phyloP scores from a whole-genome alignment of 2,888 invertebrate genomes.

The Ametastegia equiseti region DNA sequence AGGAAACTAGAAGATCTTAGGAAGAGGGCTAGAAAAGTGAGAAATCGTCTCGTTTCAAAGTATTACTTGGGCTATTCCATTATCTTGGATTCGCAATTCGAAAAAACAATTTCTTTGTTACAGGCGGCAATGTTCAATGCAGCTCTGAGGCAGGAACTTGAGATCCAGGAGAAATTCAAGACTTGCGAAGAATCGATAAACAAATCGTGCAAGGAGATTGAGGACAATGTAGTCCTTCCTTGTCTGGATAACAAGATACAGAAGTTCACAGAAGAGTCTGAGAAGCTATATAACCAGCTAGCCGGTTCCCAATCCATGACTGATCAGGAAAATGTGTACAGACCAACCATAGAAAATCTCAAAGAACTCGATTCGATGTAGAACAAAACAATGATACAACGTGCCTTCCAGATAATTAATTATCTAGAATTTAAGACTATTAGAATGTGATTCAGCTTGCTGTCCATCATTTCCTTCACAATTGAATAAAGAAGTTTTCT shows the following conservation, averaged over 20 bases:
- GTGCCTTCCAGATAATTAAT: too few relatives aligned
- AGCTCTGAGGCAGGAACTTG: slow-evolving; percentile 61
- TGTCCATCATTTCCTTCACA: too few relatives aligned
- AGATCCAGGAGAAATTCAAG: slow-evolving; percentile 56
- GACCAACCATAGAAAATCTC: slow-evolving; percentile 19
- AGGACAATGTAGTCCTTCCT: slow-evolving; percentile 48
- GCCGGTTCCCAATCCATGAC: not conserved
- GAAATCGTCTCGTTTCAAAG: slow-evolving; percentile 27
- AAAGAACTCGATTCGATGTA: not conserved
- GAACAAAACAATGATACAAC: too few relatives aligned
- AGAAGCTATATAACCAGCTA: slow-evolving; percentile 50
- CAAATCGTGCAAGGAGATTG: slow-evolving; percentile 55
- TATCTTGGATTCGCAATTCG: slow-evolving; percentile 20
- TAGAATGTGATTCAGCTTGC: too few relatives aligned
- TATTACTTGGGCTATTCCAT: not conserved
- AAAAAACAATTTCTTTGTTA: slow-evolving; percentile 49
- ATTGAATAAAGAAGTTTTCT: not conserved
- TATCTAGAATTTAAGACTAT: too few relatives aligned
- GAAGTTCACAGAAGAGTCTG: slow-evolving; percentile 53
- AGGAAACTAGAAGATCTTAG: slow-evolving; percentile 58
- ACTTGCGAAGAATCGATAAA: slow-evolving; percentile 53
- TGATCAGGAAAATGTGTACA: slow-evolving; percentile 4
- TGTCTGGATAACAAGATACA: slow-evolving; percentile 50
- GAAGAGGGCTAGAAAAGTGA: slow-evolving; percentile 58
- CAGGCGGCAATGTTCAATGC: slow-evolving; percentile 64